Percentiles rank a stretch among this genome's conserved stretches.
phyloP scores from a whole-genome alignment of 2,888 invertebrate species.

The Tenthredo notha region DNA sequence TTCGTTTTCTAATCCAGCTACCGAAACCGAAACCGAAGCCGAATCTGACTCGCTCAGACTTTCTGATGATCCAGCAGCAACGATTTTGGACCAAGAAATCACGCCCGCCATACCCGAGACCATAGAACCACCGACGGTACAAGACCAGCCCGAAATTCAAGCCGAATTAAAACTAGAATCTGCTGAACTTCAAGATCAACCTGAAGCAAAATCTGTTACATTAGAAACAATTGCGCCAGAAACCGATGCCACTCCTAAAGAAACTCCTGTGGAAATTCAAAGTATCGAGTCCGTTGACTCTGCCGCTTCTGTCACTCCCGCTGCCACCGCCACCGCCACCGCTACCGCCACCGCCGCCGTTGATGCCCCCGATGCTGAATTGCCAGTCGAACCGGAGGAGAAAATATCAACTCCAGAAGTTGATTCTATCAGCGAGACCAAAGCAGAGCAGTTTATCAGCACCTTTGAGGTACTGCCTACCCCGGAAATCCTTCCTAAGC shows the following conservation, averaged over 20 bases:
- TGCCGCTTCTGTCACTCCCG: too few species aligned
- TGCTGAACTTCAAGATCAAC: slow-evolving; percentile 38
- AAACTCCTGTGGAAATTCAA: slow-evolving; percentile 5
- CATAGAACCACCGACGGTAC: slow-evolving; percentile 6
- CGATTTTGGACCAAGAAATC: neutral
- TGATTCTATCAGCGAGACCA: neutral
- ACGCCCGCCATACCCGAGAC: neutral
- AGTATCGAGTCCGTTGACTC: neutral
- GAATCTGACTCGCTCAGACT: neutral
- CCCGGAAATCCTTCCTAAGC: slow-evolving; percentile 42
- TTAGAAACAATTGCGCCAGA: slow-evolving; percentile 20
- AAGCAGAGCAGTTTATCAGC: neutral
- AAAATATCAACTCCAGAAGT: slow-evolving; percentile 46
- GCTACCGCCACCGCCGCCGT: too few species aligned
- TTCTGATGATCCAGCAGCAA: neutral
- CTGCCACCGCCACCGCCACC: too few species aligned
- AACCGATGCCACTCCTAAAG: slow-evolving; percentile 52
- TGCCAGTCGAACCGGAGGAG: slow-evolving; percentile 25
- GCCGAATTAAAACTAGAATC: neutral
- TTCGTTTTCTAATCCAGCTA: slow-evolving; percentile 14
- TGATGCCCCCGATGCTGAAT: neutral
- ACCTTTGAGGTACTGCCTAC: neutral
- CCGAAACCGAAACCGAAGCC: neutral
- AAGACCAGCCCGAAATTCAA: slow-evolving; percentile 21
- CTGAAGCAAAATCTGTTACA: neutral